Evolutionary conservation across 2,888 invertebrate genomes (phyloP), one percentile per base, ranked within the genome.

Genomic region (Kuschelorhynchus macadamiae): DNA sequence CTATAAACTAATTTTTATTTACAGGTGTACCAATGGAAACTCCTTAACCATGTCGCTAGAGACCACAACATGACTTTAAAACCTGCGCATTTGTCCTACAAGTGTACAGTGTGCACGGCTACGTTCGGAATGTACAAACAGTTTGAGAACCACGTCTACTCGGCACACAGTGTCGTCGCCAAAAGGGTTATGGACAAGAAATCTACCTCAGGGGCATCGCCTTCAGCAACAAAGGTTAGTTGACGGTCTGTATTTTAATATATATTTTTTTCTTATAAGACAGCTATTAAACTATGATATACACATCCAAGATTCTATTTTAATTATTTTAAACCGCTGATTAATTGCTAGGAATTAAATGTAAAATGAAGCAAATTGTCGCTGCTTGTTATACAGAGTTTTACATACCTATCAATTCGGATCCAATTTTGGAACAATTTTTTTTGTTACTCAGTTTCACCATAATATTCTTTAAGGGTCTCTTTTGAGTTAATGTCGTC

Each of bases 71-170:
- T 96, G 88, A 93, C 94, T 32, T 84, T 97, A 73, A 96, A 96
- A 81, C 96, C 96, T 17, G 96, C 96, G 33, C 95, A 96, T 83
- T 86, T 96, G 62, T 95, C 96, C 25, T 96, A 96, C 87, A 96
- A 96, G 84, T 96, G 96, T 84, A 96, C 96, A 9, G 96, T 96
- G 21, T 96, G 96, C 83, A 95, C 95, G 36, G 96, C 96, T 18
- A 96, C 96, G 1, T 96, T 96, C 80, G 94, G 94, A 77, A 95
- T 96, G 94, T 96, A 96, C 87, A 95, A 95, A 85, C 92, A 95
- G 79, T 96, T 96, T 78, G 96, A 96, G 82, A 95, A 92, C 82
- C 96, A 96, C 82, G 96, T 96, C 4, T 96, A 96, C 80, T 94
- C 95, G 36, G 95, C 95, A 16, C 96, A 96, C 80, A 95, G 95